Evolutionary conservation across 2,888 invertebrate genomes (phyloP), one percentile per base, ranked within the genome.

Genomic region (Drosophila paranaensis): DNA sequence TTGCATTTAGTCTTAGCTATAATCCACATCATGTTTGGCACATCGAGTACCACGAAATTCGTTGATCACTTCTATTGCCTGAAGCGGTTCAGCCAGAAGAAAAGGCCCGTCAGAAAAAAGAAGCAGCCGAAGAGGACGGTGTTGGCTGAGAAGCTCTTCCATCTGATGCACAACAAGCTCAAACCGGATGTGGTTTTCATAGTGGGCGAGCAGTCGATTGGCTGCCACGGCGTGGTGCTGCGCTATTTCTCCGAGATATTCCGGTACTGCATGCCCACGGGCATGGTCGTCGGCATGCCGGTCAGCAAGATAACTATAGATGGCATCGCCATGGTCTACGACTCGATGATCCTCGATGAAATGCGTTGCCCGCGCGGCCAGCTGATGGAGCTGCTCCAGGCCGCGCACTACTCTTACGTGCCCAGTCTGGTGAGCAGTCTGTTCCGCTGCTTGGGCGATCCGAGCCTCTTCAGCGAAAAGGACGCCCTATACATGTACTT

Each of bases 81-180:
- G 33, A 8, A 8, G 8, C 33, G 33, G 8, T 33, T 33, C 33
- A 2, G 6, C 33, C 6, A 33, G 8, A 8, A 33, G 33, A 27
- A 5, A 27, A 5, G 27, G 27, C 4, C 27, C 27, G 6, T 27
- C 5, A 27, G 3, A 4, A 27, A 27, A 6, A 0, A 4, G 0
- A 27, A 5, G 6, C 30, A 6, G 30, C 30, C 30, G 30, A 8
- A 33, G 6, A 33, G 6, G 30, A 6, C 30, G 8, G 1, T 8
- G 30, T 1, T 33, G 30, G 6, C 5, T 8, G 30, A 0, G 2
- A 33, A 1, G 30, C 30, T 33, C 30, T 33, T 8, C 8, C 1
- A 33, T 8, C 14, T 0, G 14, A 6, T 37, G 5, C 5, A 4
- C 1, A 14, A 5, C 0, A 16, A 8, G 20, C 0, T 3, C 14